phyloP scores from a whole-genome alignment of 2,888 invertebrate species.

The Anagyrus pseudococci region DNA sequence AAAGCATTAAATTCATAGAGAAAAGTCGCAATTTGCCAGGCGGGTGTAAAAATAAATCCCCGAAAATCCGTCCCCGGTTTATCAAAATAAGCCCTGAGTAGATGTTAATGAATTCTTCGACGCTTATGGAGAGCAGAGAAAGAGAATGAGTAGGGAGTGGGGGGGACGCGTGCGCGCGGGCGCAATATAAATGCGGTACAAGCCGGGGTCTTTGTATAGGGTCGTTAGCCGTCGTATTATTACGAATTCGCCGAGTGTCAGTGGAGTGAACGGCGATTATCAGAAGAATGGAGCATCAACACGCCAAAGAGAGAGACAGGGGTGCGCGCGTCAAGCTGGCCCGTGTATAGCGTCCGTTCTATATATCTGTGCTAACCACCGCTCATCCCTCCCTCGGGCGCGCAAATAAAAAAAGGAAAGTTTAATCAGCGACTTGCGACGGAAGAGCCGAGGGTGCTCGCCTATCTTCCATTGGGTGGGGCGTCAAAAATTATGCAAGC shows the following conservation, averaged over 20 bases:
- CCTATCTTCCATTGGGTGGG: no score
- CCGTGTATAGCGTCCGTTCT: not conserved
- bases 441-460: not conserved
- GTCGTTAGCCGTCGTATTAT: conserved; percentile 22
- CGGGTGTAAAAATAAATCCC: no score
- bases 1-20: no score
- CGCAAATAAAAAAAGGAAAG: conserved; percentile 17
- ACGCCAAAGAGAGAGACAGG: not conserved
- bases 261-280: conserved; percentile 15
- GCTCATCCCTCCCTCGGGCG: not conserved
- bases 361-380: not conserved
- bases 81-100: conserved; percentile 12
- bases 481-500: conserved; percentile 28
- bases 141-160: no score
- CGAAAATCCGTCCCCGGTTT: not conserved
- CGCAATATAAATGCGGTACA: not conserved
- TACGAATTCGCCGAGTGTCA: conserved; percentile 7
- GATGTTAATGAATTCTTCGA: conserved; percentile 17
- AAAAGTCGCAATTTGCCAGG: no score
- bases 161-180: not conserved
- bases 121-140: no score
- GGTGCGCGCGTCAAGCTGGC: no score
- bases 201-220: conserved; percentile 7
- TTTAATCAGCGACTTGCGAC: conserved; percentile 14
- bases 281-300: conserved; percentile 10